Evolutionary conservation across 2,888 invertebrate genomes (phyloP), one percentile per base, ranked within the genome.

Genomic region (Drosophila antonietae): DNA sequence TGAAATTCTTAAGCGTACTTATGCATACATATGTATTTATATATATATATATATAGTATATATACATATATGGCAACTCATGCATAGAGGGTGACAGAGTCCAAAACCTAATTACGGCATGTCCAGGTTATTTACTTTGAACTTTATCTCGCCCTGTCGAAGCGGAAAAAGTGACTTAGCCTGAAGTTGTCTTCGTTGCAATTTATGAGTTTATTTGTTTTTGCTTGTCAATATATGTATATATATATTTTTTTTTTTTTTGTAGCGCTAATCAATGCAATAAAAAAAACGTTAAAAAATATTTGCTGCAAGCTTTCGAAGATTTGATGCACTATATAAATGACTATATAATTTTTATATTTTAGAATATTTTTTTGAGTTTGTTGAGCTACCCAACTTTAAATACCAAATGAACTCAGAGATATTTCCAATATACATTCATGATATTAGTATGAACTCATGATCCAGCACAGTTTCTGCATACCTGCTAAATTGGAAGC

Each of bases 1-100:
- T 73, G 76, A 73, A 81, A 84, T 84, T 88, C 89, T 88, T 83
- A 60, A 65, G 76, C 79, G 89, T 84, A 88, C 75, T 35, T 5
- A 46, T 12, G 31, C 12, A 49, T 28, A 28, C 6, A 28, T 28
- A 28, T 28, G 6, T 9, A 33, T 15, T n/a, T 44, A 52, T 33
- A 46, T 8, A 23, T 62, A 20, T 23, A 44, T 28, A 47, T 15
- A 31, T 23, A 7, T n/a, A 20, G 47, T 28, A 6, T 23, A 8
- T n/a, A 9, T 31, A 51, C 14, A 51, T 35, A 35, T 33, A 51
- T 46, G 56, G 57, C 31, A 46, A 52, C 52, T 18, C 41, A 9
- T 15, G 6, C 41, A 41, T 64, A 55, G 62, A 62, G 68, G 64
- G 52, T 65, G 72, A 71, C 72, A 47, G 28, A 39, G 59, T 59